A percentile compares a stretch with the other conserved stretches of the same genome.
phyloP scores from a whole-genome alignment of 2,888 invertebrate genomes.

The Brachypalpus laphriformis region DNA sequence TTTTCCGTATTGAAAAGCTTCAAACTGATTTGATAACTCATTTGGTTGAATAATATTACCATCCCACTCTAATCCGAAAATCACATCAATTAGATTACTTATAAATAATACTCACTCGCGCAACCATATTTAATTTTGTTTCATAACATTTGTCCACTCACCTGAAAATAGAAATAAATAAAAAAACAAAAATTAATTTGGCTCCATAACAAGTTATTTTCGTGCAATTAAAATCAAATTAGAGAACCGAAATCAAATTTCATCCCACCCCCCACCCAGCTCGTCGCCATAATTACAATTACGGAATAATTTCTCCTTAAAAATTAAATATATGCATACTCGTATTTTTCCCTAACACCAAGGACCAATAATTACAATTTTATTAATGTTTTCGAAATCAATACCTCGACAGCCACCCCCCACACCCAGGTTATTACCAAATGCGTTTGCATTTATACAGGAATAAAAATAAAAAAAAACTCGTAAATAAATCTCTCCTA shows the following conservation, averaged over 20 bases:
- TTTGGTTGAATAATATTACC: too few relatives aligned
- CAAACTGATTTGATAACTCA: too few relatives aligned
- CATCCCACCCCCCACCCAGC: neutral
- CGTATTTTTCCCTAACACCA: neutral
- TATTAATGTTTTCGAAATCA: conserved; percentile 31
- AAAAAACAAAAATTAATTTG: neutral
- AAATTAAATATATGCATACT: neutral
- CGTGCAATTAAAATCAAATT: conserved; percentile 26
- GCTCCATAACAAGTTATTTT: neutral
- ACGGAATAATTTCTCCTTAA: neutral
- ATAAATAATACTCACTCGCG: neutral
- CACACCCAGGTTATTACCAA: neutral
- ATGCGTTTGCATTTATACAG: neutral
- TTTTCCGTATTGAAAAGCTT: too few relatives aligned
- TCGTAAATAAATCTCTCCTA: conserved; percentile 19
- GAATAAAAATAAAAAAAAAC: neutral
- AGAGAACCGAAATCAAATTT: neutral
- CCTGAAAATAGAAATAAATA: conserved; percentile 33
- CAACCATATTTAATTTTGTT: neutral
- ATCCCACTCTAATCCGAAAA: neutral
- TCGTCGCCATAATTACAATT: neutral
- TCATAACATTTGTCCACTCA: conserved; percentile 18
- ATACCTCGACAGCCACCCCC: neutral
- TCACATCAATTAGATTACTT: neutral
- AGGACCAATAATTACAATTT: conserved; percentile 23